Percentiles rank a stretch among this genome's conserved stretches.
These are phyloP conservation scores for Oscheius sp. DNA, from an alignment of 2,888 invertebrate species.

Conservation along the genomic window DNA sequence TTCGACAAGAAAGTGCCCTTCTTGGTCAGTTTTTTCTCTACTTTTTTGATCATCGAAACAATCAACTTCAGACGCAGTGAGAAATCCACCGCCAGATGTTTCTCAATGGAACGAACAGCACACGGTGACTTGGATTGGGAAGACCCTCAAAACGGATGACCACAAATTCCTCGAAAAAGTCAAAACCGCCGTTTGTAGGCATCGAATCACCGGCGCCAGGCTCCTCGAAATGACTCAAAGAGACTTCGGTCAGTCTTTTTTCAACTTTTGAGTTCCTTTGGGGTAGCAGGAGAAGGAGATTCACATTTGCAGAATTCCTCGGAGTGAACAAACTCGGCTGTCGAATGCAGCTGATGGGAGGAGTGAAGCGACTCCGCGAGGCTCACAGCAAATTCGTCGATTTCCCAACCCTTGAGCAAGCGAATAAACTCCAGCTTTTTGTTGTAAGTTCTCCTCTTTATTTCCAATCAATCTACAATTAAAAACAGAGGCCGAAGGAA, in stretches of 20 bases:
- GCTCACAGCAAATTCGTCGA: slow-evolving; percentile 36
- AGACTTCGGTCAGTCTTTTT: no score
- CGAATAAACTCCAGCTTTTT: slow-evolving; percentile 33
- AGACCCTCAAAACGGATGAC: slow-evolving; percentile 42
- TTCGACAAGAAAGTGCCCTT: slow-evolving; percentile 38
- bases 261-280: no score
- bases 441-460: slow-evolving; percentile 29
- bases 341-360: slow-evolving; percentile 41
- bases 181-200: slow-evolving; percentile 49
- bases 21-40: slow-evolving; percentile 9
- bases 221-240: slow-evolving; percentile 56
- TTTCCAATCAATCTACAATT: not conserved
- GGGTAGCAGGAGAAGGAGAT: no score
- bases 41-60: not conserved
- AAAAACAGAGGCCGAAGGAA: slow-evolving; percentile 36
- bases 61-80: not conserved
- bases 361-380: slow-evolving; percentile 34
- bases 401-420: slow-evolving; percentile 45
- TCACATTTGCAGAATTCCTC: no score
- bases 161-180: slow-evolving; percentile 49
- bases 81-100: slow-evolving; percentile 44
- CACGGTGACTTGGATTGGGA: slow-evolving; percentile 57
- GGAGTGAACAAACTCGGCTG: slow-evolving; percentile 49
- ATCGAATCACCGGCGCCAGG: slow-evolving; percentile 58
- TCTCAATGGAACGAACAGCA: slow-evolving; percentile 59